Conservation (phyloP, 2,113 vertebrate species). For the Pachyramphus minor region DNA sequence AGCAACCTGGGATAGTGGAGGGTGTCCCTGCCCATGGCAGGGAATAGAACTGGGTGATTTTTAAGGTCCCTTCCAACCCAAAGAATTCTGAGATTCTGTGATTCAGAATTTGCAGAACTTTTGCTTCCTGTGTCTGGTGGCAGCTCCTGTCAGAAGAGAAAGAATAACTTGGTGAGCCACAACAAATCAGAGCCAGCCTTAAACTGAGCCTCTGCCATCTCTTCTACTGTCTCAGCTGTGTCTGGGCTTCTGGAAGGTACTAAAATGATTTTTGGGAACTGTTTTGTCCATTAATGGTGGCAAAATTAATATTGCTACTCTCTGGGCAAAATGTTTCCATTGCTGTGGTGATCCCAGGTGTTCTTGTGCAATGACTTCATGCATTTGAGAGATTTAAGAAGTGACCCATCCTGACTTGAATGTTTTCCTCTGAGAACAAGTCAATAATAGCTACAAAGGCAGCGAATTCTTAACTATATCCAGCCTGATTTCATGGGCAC, state of each 20-base stretch:
- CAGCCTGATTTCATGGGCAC: not conserved
- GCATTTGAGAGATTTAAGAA: not conserved
- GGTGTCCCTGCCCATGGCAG: not conserved
- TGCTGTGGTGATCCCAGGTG: not conserved
- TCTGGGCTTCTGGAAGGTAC: not conserved
- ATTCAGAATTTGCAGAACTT: not conserved
- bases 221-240: not conserved
- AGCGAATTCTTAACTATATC: not conserved
- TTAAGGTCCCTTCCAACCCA: not conserved
- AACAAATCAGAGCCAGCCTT: not conserved
- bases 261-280: not conserved
- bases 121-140: not conserved
- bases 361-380: not conserved
- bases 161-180: not conserved
- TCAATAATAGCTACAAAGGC: not conserved
- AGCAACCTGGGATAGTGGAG: fast-evolving
- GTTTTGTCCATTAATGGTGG: not conserved
- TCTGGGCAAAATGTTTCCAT: not conserved
- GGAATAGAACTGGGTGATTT: not conserved
- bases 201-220: not conserved
- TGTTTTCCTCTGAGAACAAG: not conserved
- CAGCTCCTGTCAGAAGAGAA: not conserved
- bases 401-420: not conserved
- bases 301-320: not conserved
- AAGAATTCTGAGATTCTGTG: not conserved